A percentile compares a stretch with the other conserved stretches of the same genome.
phyloP scores from a whole-genome alignment of 2,888 invertebrate species.

The Drosophila meridiana region DNA sequence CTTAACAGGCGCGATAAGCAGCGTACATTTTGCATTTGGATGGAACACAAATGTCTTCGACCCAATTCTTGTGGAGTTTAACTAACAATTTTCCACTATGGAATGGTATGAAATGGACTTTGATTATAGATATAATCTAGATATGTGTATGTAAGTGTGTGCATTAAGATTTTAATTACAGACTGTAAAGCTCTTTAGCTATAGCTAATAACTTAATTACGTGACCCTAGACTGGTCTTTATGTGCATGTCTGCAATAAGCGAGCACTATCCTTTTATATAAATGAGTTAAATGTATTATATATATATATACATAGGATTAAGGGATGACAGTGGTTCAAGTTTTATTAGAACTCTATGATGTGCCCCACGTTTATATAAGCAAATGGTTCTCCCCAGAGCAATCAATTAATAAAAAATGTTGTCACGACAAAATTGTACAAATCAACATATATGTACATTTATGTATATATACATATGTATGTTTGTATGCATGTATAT shows the following conservation, averaged over 20 bases:
- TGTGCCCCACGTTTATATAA: slow-evolving; percentile 1
- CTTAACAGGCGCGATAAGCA: slow-evolving; percentile 24
- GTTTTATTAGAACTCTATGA: not conserved
- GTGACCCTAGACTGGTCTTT: not conserved
- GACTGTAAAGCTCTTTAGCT: not conserved
- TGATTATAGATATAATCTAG: not conserved
- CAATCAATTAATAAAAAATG: slow-evolving; percentile 30
- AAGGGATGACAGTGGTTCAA: slow-evolving; percentile 3
- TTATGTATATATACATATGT: not conserved
- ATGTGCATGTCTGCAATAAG: slow-evolving; percentile 5
- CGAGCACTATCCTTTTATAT: slow-evolving; percentile 6
- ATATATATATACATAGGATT: not conserved
- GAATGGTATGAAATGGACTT: not conserved
- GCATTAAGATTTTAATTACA: not conserved
- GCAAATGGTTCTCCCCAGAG: slow-evolving; percentile 2
- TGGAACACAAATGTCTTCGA: not conserved
- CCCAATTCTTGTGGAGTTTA: not conserved
- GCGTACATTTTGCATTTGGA: not conserved
- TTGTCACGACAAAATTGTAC: slow-evolving; percentile 10
- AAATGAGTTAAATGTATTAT: slow-evolving; percentile 7
- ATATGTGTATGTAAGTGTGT: not conserved
- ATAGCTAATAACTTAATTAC: not conserved
- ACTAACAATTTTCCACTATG: not conserved
- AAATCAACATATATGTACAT: not conserved
- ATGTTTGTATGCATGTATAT: not conserved